Evolutionary conservation across 2,888 invertebrate species (phyloP).

Genomic region (Troides aeacus): DNA sequence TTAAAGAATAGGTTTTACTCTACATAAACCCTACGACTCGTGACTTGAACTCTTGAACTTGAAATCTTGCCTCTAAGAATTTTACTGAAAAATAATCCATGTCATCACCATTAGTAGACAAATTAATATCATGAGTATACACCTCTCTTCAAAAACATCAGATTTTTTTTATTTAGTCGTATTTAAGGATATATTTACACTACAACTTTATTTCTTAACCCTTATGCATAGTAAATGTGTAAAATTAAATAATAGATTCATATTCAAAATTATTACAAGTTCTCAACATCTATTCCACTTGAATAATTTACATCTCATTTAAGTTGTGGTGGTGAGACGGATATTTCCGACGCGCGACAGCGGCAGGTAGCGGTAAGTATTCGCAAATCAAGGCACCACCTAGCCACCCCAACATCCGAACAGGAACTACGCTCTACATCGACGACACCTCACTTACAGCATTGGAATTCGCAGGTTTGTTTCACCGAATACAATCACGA

Average conservation of each 20-base stretch:
- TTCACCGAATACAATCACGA: not conserved
- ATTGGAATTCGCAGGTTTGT: not conserved
- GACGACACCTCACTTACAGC: not conserved
- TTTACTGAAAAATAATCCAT: too few relatives aligned
- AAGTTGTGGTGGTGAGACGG: not conserved
- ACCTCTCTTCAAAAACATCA: not conserved
- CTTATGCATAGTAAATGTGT: too few relatives aligned
- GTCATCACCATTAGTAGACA: too few relatives aligned
- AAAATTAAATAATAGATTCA: too few relatives aligned
- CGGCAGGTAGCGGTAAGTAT: not conserved
- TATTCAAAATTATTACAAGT: not conserved
- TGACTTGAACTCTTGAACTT: too few relatives aligned
- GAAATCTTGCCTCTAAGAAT: too few relatives aligned
- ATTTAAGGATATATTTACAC: not conserved
- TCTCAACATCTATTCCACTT: not conserved
- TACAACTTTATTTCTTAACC: not conserved
- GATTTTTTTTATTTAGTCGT: not conserved
- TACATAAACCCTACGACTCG: too few relatives aligned
- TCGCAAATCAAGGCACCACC: not conserved
- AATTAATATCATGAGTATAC: not conserved
- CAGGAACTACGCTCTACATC: not conserved
- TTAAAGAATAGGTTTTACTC: too few relatives aligned
- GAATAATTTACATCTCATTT: not conserved
- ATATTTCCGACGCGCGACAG: not conserved
- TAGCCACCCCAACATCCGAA: slow-evolving; percentile 11